Conservation (phyloP, 2,888 invertebrate species). For the Leptogaster cylindrica region DNA sequence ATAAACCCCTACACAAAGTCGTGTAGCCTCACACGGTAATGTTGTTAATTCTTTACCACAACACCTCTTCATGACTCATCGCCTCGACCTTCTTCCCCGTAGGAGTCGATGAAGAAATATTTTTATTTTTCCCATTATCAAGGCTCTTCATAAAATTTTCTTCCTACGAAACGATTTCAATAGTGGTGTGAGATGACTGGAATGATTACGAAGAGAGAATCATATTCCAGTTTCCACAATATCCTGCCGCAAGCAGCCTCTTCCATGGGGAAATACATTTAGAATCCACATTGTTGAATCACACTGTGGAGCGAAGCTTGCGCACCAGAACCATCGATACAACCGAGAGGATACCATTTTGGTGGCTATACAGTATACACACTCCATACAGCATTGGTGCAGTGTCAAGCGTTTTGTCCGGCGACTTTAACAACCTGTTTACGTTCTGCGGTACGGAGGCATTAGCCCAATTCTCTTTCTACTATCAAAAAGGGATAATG, state of each 20-base stretch:
- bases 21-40: slow-evolving; percentile 31
- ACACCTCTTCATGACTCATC: slow-evolving; percentile 33
- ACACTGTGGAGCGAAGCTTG: background rate
- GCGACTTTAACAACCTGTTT: slow-evolving; percentile 37
- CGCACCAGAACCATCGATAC: background rate
- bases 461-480: slow-evolving; percentile 33
- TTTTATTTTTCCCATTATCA: slow-evolving; percentile 36
- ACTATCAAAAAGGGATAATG: slow-evolving; percentile 35
- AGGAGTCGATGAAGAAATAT: slow-evolving; percentile 30
- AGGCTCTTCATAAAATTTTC: slow-evolving; percentile 35
- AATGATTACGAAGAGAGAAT: no score
- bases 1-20: slow-evolving; percentile 14
- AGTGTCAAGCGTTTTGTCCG: slow-evolving; percentile 31
- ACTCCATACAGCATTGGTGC: background rate
- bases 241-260: background rate
- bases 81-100: slow-evolving; percentile 27
- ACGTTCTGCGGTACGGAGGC: slow-evolving; percentile 26
- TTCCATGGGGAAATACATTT: background rate
- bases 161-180: background rate
- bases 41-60: slow-evolving; percentile 33
- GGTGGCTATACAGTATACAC: slow-evolving; percentile 5
- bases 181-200: no score
- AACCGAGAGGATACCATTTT: slow-evolving; percentile 15
- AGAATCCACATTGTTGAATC: slow-evolving; percentile 21
- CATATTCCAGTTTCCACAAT: slow-evolving; percentile 4